Evolutionary conservation across 2,797 vertebrate genomes (phyloP).

Genomic region (Agapornis canus): DNA sequence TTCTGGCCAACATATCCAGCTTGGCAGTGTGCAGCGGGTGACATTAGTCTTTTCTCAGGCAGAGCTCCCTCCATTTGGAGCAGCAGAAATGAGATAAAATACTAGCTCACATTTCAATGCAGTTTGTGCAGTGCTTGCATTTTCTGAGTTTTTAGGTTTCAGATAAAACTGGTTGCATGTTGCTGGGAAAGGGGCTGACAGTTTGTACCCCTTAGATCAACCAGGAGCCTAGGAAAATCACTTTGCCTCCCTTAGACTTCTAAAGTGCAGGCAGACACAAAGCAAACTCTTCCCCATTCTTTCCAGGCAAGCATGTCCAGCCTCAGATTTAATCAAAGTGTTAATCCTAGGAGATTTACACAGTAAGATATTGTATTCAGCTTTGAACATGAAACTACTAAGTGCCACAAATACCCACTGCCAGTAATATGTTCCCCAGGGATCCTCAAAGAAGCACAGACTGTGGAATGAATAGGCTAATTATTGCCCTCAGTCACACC

Average conservation of each 20-base stretch:
- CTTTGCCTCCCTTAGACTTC: neutral
- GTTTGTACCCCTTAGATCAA: neutral
- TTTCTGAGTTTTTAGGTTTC: neutral
- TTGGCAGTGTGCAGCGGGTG: neutral
- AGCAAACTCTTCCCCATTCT: conserved; percentile 48
- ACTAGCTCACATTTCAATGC: neutral
- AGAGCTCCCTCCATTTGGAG: neutral
- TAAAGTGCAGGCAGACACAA: neutral
- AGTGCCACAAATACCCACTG: conserved; percentile 48
- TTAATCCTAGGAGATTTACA: conserved; percentile 70
- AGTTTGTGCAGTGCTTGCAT: neutral
- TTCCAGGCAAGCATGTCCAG: neutral
- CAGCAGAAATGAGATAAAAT: neutral
- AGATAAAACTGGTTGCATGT: neutral
- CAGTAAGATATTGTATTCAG: conserved; percentile 67
- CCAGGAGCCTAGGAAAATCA: neutral
- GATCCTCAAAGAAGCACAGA: conserved; percentile 38
- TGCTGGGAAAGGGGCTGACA: neutral
- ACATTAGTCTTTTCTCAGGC: neutral
- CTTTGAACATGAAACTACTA: conserved; percentile 61
- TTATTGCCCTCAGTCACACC: conserved; percentile 32
- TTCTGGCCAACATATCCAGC: neutral
- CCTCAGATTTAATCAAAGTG: conserved; percentile 66
- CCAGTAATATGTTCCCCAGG: conserved; percentile 49
- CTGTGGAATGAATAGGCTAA: conserved; percentile 54